Evolutionary conservation across 2,797 vertebrate genomes (phyloP), one percentile per base, ranked within the genome.

Genomic region (Poliocrania exsul): DNA sequence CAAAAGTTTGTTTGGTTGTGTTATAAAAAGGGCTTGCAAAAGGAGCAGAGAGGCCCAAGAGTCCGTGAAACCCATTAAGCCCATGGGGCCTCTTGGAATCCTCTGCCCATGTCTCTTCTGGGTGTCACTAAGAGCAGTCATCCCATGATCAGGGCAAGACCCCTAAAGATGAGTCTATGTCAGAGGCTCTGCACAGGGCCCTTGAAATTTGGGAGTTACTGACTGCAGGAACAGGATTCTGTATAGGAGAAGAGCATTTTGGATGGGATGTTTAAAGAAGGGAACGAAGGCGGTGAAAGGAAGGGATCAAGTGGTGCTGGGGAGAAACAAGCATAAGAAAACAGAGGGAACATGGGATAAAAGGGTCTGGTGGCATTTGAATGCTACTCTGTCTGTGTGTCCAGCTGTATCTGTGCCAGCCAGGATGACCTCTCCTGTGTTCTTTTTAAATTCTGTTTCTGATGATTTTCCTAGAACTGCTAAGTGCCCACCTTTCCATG

Each of bases 401-500:
- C 35, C 14, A 2, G 13, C 23, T 35, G 8, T 38, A 28, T 7
- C 35, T 81, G 13, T 8, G 6, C 11, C 16, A 13, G 49, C 10
- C 29, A 78, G 33, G 0, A 1, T 7, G 60, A 9, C 5, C 13
- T 54, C 11, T 61, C 20, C 46, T 53, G 6, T 31, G 16, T 73
- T 31, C 16, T 25, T 11, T 29, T 58, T 40, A 38, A 83, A 46
- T 4, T 54, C 12, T 33, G 3, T 56, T 88, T 44, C 49, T 71
- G 29, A 16, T 28, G 8, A 6, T 38, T 66, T 72, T 37, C 23
- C 24, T 31, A n/a, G 21, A 4, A 70, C 20, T 1, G 1, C 23
- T 75, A 31, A 29, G 21, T 0, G 2, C 25, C 12, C 0, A 0
- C 46, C 7, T 13, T 58, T 11, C 21, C 0, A 0, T 0, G 2